Conservation (phyloP, 2,113 vertebrate species). For the Bubo scandiacus region DNA sequence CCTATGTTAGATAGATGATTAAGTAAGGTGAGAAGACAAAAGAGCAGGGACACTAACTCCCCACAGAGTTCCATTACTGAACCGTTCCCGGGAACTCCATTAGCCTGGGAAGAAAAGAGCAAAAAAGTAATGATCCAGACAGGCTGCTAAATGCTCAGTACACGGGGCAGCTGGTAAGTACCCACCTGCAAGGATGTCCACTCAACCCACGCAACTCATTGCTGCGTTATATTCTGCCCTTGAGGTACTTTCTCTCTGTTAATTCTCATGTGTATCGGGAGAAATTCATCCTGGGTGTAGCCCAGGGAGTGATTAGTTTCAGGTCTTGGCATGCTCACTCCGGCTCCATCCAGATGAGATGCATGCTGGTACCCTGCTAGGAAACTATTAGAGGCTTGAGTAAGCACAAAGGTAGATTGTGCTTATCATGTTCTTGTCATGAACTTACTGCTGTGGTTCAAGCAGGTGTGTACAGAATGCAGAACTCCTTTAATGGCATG, state of each 20-base stretch:
- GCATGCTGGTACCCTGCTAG: background rate
- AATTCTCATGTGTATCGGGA: background rate
- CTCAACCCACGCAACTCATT: background rate
- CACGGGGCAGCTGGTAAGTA: background rate
- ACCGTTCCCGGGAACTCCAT: conserved; percentile 5
- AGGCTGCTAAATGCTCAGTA: conserved; percentile 35
- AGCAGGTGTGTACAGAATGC: background rate
- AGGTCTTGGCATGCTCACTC: background rate
- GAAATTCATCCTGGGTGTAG: background rate
- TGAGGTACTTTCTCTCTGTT: background rate
- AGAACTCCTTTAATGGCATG: background rate
- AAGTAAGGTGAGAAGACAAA: conserved; percentile 48
- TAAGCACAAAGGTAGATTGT: background rate
- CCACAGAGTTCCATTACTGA: conserved; percentile 61
- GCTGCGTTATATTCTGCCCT: background rate
- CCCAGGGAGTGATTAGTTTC: background rate
- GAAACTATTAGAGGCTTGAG: background rate
- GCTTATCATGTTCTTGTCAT: background rate
- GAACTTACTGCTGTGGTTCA: background rate
- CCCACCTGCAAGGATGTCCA: background rate
- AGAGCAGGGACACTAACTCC: conserved; percentile 31
- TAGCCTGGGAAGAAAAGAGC: conserved; percentile 35
- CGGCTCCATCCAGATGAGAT: background rate
- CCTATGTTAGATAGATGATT: conserved; percentile 9
- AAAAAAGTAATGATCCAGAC: conserved; percentile 27